phyloP scores from a whole-genome alignment of 2,888 invertebrate species.

The Agriopis leucophaearia region DNA sequence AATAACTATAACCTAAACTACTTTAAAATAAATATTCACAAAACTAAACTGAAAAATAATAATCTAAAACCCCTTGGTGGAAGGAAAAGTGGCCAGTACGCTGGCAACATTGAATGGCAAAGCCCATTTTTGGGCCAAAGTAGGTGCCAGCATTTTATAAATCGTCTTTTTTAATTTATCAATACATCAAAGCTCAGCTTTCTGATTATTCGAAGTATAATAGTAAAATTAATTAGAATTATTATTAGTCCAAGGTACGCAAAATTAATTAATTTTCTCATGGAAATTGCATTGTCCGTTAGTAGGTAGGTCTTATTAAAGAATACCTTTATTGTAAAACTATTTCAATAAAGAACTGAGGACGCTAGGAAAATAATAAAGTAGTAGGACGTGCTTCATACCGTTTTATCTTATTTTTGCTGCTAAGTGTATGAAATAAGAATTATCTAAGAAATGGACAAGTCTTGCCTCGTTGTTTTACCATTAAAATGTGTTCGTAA shows the following conservation, averaged over 20 bases:
- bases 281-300: slow-evolving; percentile 9
- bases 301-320: slow-evolving; percentile 3
- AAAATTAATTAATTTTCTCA: background rate
- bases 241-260: background rate
- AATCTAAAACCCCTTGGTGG: no score
- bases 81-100: no score
- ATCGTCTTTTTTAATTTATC: no score
- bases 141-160: no score
- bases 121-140: no score
- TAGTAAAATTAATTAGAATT: slow-evolving; percentile 7
- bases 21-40: no score
- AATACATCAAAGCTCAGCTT: background rate
- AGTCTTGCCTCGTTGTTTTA: slow-evolving; percentile 19
- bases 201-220: slow-evolving; percentile 11
- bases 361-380: slow-evolving; percentile 12
- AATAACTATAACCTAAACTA: no score
- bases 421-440: slow-evolving; percentile 11
- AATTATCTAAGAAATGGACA: slow-evolving; percentile 15
- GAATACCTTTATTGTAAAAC: slow-evolving; percentile 1
- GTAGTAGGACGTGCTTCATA: slow-evolving; percentile 11
- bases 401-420: slow-evolving; percentile 32
- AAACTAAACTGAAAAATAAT: no score
- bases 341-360: slow-evolving; percentile 13
- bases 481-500: slow-evolving; percentile 15
- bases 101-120: no score